phyloP scores from a whole-genome alignment of 2,888 invertebrate genomes.

The Leistus spinibarbis region DNA sequence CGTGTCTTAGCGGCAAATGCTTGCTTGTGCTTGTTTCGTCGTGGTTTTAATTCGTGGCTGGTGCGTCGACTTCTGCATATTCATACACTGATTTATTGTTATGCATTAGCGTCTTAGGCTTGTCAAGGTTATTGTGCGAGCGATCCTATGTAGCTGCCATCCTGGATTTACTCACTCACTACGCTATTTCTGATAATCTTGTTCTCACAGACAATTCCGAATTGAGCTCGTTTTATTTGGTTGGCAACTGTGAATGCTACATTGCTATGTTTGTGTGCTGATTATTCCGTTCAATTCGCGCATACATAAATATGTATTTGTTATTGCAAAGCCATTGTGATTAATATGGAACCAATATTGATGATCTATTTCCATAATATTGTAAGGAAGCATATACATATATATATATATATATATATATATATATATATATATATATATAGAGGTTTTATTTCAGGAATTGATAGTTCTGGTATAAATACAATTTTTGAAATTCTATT shows the following conservation, averaged over 20 bases:
- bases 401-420: too few relatives aligned
- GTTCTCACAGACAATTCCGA: too few relatives aligned
- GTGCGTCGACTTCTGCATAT: conserved; percentile 45
- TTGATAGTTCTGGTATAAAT: too few relatives aligned
- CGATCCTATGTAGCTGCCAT: background rate
- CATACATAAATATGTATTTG: background rate
- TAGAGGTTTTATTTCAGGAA: too few relatives aligned
- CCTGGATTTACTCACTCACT: background rate
- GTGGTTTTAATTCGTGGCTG: background rate
- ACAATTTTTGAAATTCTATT: too few relatives aligned
- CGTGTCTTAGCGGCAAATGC: background rate
- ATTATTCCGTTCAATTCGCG: background rate
- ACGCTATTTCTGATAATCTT: conserved; percentile 1
- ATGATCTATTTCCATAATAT: too few relatives aligned
- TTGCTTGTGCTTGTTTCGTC: background rate
- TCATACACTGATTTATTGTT: conserved; percentile 51
- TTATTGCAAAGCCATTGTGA: background rate
- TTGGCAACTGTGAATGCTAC: background rate
- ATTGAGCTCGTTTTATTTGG: too few relatives aligned
- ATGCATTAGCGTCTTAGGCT: conserved; percentile 46
- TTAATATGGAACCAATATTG: too few relatives aligned
- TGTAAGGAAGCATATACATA: too few relatives aligned
- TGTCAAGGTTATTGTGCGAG: conserved; percentile 17
- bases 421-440: too few relatives aligned
- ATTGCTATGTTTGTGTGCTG: background rate